Conservation (phyloP, 2,113 vertebrate genomes). For the Diglossa brunneiventris region DNA sequence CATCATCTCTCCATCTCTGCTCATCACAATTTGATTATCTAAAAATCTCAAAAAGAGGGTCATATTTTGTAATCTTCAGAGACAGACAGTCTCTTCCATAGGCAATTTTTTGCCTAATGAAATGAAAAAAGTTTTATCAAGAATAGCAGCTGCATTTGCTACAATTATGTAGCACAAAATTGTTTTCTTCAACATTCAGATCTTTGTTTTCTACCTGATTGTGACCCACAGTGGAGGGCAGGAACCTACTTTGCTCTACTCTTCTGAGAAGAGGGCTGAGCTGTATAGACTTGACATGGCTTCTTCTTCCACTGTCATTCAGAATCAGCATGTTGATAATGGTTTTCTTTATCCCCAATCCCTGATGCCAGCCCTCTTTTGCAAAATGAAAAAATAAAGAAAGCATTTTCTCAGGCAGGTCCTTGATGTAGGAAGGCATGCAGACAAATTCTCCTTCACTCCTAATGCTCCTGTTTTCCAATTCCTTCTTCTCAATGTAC, state of each 20-base stretch:
- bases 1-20: background rate
- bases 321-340: background rate
- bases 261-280: background rate
- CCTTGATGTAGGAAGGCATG: accelerated
- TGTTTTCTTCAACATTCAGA: background rate
- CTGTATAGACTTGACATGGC: background rate
- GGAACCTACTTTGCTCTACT: background rate
- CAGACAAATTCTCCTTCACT: background rate
- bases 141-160: background rate
- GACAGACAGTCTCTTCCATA: background rate
- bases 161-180: background rate
- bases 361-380: background rate
- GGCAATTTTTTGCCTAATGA: background rate
- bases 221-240: background rate
- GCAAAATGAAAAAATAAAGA: background rate
- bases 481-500: background rate
- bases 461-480: background rate
- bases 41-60: background rate
- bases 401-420: background rate
- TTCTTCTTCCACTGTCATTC: background rate
- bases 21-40: background rate
- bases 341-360: background rate
- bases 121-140: background rate
- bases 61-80: background rate
- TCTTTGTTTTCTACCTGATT: background rate